phyloP scores from a whole-genome alignment of 2,797 vertebrate species.

The Manis javanica region DNA sequence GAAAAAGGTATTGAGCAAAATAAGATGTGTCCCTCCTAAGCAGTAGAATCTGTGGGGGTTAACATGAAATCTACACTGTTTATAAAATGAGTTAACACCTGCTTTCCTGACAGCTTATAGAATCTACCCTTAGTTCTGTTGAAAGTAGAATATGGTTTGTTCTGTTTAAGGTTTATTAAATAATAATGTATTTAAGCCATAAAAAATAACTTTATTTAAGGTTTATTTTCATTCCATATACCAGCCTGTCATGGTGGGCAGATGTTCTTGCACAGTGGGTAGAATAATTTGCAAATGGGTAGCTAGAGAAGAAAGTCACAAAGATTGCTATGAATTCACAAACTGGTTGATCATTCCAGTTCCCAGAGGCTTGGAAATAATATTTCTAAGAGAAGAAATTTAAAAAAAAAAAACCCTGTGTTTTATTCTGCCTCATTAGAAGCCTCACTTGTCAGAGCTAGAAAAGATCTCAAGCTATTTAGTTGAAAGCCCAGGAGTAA shows the following conservation, averaged over 20 bases:
- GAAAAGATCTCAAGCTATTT: neutral
- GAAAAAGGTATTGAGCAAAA: neutral
- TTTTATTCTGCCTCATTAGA: conserved; percentile 16
- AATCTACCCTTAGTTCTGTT: conserved; percentile 12
- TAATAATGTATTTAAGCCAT: neutral
- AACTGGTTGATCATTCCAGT: neutral
- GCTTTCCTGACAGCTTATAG: neutral
- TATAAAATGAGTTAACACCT: conserved; percentile 3
- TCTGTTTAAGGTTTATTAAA: neutral
- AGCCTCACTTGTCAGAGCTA: neutral
- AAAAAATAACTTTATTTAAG: neutral
- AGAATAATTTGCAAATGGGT: conserved; percentile 2
- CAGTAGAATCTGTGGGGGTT: neutral
- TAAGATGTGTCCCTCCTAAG: neutral
- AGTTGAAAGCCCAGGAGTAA: neutral
- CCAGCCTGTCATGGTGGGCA: neutral
- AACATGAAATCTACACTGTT: neutral
- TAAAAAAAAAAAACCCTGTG: neutral
- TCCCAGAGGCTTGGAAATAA: neutral
- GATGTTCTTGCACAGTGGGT: neutral
- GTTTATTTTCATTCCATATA: neutral
- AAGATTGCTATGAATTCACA: neutral
- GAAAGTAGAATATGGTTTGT: neutral
- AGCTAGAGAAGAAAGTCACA: neutral
- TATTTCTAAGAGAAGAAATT: conserved; percentile 20